phyloP scores from a whole-genome alignment of 2,113 vertebrate genomes.

The Forbesichthys papilliferus region DNA sequence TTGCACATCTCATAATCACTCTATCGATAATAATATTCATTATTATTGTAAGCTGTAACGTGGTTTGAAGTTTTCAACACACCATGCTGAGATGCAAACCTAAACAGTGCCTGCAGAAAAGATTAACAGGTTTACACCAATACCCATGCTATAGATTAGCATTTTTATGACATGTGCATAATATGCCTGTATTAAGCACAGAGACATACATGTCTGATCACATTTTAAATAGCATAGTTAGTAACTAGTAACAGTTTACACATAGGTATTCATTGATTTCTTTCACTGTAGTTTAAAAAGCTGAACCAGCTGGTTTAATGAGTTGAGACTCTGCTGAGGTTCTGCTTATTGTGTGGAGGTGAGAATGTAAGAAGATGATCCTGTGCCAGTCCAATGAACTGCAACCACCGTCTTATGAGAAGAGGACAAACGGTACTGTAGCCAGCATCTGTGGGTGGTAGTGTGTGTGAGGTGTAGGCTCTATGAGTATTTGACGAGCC shows the following conservation, averaged over 20 bases:
- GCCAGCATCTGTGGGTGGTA: neutral
- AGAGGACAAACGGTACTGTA: neutral
- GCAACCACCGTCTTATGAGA: slow-evolving; percentile 1
- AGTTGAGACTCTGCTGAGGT: too few species aligned
- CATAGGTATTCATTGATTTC: too few species aligned
- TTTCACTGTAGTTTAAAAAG: too few species aligned
- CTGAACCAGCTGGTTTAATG: too few species aligned
- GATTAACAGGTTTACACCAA: neutral
- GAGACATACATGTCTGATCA: too few species aligned
- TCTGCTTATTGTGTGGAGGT: slow-evolving; percentile 9
- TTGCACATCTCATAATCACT: too few species aligned
- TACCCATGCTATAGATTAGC: too few species aligned
- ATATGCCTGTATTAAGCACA: too few species aligned
- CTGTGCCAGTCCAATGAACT: neutral
- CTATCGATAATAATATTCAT: neutral
- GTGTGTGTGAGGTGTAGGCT: neutral
- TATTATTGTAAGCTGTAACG: neutral
- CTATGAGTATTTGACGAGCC: slow-evolving; percentile 3
- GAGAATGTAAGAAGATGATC: slow-evolving; percentile 18
- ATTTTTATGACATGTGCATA: too few species aligned
- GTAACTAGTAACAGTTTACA: too few species aligned
- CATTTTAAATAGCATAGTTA: too few species aligned
- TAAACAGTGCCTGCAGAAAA: neutral
- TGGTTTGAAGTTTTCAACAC: neutral
- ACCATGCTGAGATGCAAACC: neutral